Base-by-base conservation (phyloP, 2,888 invertebrate genomes). In the Drosophila villosipedis region DNA sequence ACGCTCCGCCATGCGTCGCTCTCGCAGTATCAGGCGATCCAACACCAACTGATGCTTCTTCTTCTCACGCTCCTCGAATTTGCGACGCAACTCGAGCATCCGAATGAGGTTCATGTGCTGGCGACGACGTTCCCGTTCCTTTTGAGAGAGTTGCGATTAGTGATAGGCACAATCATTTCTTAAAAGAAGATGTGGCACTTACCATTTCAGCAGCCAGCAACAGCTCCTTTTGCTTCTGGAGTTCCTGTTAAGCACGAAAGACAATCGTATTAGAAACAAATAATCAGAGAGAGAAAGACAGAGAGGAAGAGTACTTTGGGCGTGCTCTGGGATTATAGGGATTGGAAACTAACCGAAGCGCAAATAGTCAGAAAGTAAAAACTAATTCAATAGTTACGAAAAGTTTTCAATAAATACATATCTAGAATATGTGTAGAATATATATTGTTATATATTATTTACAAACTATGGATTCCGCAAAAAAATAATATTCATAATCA, bases 101-200 rank as follows among this genome's bases (percentile, higher is more conserved):
- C 98, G 96, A 54, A 98, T 97, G 71, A 98, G 94, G 1, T 97
- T 95, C 94, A 98, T 97, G 93, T 99, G 99, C 91, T 99, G 98
- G 30, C 97, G 95, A 88, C 98, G 94, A 83, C 98, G 94, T 93
- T 98, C 98, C 47, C 97, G 95, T 92, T 98, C 98, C 97, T 57
- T 0, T 50, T 28, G 12, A 47, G 16, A n/a, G 14, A 35, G 3
- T 12, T 57, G 31, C 14, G 10, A 22, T 49, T n/a, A 12, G 0
- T 37, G 52, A 16, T 54, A n/a, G n/a, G 41, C n/a, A n/a, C 16
- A 25, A 33, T 28, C 19, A 25, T 19, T 35, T n/a, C 3, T 1
- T 9, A 9, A 9, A 47, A 6, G 1, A 33, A 19, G 10, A 6
- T 2, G 5, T 19, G 4, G 0, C 25, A 37, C 96, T 95, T 96